These are phyloP conservation scores for Sebastiscus tertius DNA, from an alignment of 2,797 vertebrate species.

Conservation along the genomic window DNA sequence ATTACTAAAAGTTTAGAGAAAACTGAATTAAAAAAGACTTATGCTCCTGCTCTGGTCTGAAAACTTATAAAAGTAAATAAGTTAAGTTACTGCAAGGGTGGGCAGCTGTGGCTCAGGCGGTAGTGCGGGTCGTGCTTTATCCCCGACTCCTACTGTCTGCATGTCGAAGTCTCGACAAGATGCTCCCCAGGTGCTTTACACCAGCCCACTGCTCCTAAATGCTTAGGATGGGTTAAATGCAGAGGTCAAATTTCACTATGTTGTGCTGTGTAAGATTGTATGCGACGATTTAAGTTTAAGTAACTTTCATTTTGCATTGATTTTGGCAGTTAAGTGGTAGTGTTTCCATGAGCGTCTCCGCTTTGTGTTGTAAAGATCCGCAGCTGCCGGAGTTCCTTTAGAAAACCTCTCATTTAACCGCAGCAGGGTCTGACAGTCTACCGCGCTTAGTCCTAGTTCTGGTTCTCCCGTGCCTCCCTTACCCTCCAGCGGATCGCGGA, in stretches of 20 bases:
- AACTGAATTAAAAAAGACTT: not conserved
- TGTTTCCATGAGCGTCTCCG: not conserved
- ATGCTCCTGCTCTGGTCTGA: not conserved
- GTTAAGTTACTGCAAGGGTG: not conserved
- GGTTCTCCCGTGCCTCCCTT: no score
- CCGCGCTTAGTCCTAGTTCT: accelerated
- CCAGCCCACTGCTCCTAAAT: not conserved
- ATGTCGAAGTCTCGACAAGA: no score
- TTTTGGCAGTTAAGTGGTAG: not conserved
- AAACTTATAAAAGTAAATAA: not conserved
- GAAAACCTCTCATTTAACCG: no score
- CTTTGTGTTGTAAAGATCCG: no score
- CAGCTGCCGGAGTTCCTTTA: no score
- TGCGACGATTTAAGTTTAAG: not conserved
- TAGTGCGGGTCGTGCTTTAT: no score
- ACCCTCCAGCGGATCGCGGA: no score
- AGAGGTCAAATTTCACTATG: not conserved
- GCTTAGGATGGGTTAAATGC: not conserved
- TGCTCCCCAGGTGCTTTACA: not conserved
- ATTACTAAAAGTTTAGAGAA: not conserved
- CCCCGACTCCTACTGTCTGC: no score
- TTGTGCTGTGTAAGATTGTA: not conserved
- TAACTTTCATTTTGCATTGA: not conserved
- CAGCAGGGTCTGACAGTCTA: no score
- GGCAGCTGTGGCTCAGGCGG: no score